These are phyloP conservation scores for Drosophila sulfurigaster DNA, from an alignment of 1,140 invertebrate genomes.

Conservation along the genomic window DNA sequence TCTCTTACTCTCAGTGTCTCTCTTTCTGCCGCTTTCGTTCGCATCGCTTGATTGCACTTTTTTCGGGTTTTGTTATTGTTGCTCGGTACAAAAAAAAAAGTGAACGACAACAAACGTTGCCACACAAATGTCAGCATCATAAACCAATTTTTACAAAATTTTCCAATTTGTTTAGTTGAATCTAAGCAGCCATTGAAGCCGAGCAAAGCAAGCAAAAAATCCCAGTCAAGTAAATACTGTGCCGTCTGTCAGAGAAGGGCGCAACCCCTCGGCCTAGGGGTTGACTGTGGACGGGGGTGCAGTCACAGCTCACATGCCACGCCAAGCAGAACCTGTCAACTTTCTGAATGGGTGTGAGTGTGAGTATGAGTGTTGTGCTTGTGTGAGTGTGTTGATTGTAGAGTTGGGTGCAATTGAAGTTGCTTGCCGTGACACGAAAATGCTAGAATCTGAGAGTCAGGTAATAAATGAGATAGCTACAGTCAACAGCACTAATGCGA, in stretches of 20 bases:
- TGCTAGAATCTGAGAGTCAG: too few relatives aligned
- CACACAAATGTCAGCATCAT: conserved; percentile 72
- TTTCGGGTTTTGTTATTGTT: conserved; percentile 34
- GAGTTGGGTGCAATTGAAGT: too few relatives aligned
- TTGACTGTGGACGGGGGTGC: conserved; percentile 10
- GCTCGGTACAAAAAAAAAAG: conserved; percentile 18
- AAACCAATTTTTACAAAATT: conserved; percentile 82
- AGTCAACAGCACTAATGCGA: too few relatives aligned
- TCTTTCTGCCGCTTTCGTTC: neutral
- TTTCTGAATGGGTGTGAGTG: conserved; percentile 9
- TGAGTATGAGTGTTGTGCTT: conserved; percentile 20
- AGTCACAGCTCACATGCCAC: conserved; percentile 26
- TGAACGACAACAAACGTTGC: conserved; percentile 40
- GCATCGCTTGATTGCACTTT: conserved; percentile 44
- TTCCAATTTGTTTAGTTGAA: conserved; percentile 80
- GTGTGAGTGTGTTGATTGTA: neutral
- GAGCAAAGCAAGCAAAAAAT: conserved; percentile 33
- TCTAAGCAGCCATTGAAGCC: conserved; percentile 53
- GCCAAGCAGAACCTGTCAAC: conserved; percentile 36
- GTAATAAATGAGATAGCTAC: neutral
- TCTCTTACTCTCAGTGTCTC: neutral
- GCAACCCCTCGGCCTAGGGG: conserved; percentile 20
- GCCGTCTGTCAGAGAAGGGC: conserved; percentile 9
- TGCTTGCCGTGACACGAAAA: conserved; percentile 11
- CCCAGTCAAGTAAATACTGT: conserved; percentile 61